A percentile compares a stretch with the other conserved stretches of the same genome.
Evolutionary conservation across 2,113 vertebrate genomes (phyloP).

Genomic region (Climacteris rufus): DNA sequence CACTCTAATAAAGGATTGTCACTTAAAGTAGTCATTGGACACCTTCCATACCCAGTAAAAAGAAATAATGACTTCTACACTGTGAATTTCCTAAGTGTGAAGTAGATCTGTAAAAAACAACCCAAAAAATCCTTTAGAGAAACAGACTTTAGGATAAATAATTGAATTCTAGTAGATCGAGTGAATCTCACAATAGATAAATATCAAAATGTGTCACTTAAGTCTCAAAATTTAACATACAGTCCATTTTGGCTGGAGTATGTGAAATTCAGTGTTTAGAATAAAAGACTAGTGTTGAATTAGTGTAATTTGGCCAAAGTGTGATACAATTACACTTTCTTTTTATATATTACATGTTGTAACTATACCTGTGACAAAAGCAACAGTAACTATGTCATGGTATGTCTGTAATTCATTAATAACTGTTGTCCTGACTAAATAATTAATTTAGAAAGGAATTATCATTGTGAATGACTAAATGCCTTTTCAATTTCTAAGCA

Average conservation of each 20-base stretch:
- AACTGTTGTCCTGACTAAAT: not conserved
- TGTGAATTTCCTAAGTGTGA: not conserved
- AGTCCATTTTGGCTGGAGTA: not conserved
- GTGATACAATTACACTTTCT: not conserved
- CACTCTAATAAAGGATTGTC: not conserved
- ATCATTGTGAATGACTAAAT: not conserved
- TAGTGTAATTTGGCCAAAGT: not conserved
- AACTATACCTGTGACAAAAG: not conserved
- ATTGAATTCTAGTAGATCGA: not conserved
- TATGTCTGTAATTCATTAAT: not conserved
- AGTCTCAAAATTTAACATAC: not conserved
- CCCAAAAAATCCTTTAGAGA: not conserved
- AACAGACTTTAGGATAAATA: not conserved
- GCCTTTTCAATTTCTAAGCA: not conserved
- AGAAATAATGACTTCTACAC: not conserved
- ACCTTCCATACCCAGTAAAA: not conserved
- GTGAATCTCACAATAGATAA: not conserved
- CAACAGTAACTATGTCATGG: not conserved
- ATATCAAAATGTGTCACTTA: not conserved
- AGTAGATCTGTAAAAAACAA: not conserved
- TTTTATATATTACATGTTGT: not conserved
- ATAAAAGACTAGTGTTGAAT: not conserved
- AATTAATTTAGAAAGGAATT: not conserved
- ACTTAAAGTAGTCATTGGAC: not conserved
- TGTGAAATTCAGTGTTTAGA: not conserved